A percentile compares a stretch with the other conserved stretches of the same genome.
phyloP scores from a whole-genome alignment of 2,113 vertebrate genomes.

The Charadrius vociferus region DNA sequence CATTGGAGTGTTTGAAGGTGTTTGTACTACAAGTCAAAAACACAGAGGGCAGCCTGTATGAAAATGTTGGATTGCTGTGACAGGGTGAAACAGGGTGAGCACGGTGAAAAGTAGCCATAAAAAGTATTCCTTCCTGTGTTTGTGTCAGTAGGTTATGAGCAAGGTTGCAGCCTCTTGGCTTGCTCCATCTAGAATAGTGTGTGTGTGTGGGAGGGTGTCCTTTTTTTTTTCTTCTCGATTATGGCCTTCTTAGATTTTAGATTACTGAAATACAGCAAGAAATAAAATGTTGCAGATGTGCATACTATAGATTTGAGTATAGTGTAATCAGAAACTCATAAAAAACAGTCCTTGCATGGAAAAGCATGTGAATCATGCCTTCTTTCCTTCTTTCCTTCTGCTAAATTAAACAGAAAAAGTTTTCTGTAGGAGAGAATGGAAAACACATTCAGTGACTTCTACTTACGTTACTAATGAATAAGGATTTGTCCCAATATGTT shows the following conservation, averaged over 20 bases:
- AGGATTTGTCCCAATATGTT: background rate
- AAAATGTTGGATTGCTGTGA: background rate
- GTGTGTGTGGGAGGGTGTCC: rapidly evolving
- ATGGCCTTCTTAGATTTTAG: background rate
- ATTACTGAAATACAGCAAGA: background rate
- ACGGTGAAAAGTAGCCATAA: background rate
- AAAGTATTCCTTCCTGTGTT: background rate
- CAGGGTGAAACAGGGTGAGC: background rate
- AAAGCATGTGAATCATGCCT: background rate
- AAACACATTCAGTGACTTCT: background rate
- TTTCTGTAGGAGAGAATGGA: background rate
- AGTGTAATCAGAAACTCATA: background rate
- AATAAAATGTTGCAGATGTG: background rate
- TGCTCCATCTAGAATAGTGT: background rate
- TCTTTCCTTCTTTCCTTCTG: background rate
- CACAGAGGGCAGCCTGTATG: background rate
- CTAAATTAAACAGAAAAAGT: background rate
- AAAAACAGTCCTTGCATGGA: background rate
- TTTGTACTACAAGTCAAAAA: background rate
- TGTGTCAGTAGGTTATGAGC: background rate
- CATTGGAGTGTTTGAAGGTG: background rate
- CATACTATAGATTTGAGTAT: background rate
- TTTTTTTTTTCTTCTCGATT: background rate
- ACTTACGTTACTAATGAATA: background rate
- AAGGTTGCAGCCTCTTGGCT: background rate